phyloP scores from a whole-genome alignment of 30 jellyfish, hydroid and myxozoan genomes.

The Morbakka virulenta region DNA sequence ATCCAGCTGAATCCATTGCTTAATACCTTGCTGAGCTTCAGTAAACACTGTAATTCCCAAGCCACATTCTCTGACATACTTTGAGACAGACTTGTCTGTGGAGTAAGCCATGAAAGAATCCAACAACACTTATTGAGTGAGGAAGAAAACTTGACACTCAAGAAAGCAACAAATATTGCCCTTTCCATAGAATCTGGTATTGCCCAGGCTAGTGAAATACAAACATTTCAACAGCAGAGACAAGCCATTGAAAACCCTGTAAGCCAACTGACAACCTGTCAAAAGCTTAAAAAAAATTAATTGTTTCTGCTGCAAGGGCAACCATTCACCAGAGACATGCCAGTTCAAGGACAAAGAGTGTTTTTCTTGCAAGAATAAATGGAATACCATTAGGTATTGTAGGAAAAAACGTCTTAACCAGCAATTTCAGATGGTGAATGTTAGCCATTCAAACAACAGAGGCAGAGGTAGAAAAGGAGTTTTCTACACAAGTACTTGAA shows the following conservation, averaged over 20 bases:
- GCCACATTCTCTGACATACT: constrained; percentile 1
- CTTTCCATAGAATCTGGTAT: neutral
- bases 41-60: constrained; percentile 11
- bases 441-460: too few species aligned
- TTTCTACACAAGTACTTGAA: neutral
- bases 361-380: too few species aligned
- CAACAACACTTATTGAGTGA: constrained; percentile 33
- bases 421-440: too few species aligned
- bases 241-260: too few species aligned
- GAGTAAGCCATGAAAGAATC: constrained; percentile 27
- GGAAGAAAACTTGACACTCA: constrained; percentile 11
- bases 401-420: too few species aligned
- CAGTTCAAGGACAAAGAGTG: too few species aligned
- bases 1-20: constrained; percentile 28
- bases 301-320: too few species aligned
- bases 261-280: too few species aligned
- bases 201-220: neutral
- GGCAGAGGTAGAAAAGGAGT: too few species aligned
- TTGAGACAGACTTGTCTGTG: constrained; percentile 34
- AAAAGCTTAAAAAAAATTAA: too few species aligned
- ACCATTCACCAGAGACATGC: too few species aligned
- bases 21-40: constrained; percentile 5
- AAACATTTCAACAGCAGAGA: neutral
- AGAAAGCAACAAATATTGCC: neutral
- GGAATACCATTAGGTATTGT: too few species aligned